Evolutionary conservation across 1,140 invertebrate species (phyloP).

Genomic region (Drosophila chauvacae): DNA sequence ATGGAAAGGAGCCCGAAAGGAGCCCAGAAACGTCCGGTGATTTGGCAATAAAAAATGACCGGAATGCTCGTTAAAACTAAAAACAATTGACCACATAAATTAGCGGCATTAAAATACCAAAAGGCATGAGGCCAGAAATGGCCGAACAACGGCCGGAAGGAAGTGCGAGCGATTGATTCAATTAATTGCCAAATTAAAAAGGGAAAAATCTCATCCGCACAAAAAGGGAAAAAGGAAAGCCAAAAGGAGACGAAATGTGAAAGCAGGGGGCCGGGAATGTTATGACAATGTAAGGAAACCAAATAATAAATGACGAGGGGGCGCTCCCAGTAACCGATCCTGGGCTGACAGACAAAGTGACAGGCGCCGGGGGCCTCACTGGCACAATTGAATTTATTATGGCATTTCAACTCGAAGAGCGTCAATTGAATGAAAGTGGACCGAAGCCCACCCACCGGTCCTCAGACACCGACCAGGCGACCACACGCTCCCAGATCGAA

Average conservation of each 20-base stretch:
- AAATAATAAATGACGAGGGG: conserved; percentile 70
- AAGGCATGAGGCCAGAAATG: conserved; percentile 18
- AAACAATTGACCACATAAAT: conserved; percentile 80
- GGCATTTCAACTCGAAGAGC: conserved; percentile 75
- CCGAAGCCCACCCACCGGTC: conserved; percentile 29
- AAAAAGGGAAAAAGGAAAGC: conserved; percentile 13
- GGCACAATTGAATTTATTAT: conserved; percentile 82
- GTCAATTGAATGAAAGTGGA: conserved; percentile 79
- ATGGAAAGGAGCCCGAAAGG: neutral
- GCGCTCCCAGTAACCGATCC: conserved; percentile 37
- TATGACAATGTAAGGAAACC: conserved; percentile 73
- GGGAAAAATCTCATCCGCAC: conserved; percentile 38
- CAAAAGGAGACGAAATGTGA: conserved; percentile 25
- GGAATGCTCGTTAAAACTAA: conserved; percentile 74
- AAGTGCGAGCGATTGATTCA: conserved; percentile 76
- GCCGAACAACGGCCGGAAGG: conserved; percentile 36
- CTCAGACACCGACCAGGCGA: conserved; percentile 1
- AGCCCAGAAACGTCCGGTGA: conserved; percentile 17
- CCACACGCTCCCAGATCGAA: conserved; percentile 13
- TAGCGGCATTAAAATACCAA: conserved; percentile 69
- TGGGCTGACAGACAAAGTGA: conserved; percentile 59
- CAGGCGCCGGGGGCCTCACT: conserved; percentile 54
- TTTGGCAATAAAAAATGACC: conserved; percentile 62
- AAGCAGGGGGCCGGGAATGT: conserved; percentile 34
- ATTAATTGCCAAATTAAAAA: conserved; percentile 81